Evolutionary conservation across 1,140 invertebrate species (phyloP).

Genomic region (Phthorimaea operculella): DNA sequence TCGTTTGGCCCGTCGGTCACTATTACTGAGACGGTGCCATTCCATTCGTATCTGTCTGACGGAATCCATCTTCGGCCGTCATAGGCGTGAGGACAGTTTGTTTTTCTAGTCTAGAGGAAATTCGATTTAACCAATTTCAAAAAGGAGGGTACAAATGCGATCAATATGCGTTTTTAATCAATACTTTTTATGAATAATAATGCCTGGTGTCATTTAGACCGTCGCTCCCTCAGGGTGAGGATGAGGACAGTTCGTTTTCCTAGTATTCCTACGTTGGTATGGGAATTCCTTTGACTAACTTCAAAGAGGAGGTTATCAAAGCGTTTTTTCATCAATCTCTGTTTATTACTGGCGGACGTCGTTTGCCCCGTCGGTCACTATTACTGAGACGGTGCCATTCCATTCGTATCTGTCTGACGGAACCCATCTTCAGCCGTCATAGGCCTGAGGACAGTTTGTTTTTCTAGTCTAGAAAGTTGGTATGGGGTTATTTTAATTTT

Average conservation of each 20-base stretch:
- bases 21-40: constrained; percentile 57
- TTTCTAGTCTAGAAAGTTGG: constrained; percentile 20
- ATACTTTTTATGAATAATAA: background rate
- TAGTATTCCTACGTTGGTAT: too few relatives aligned
- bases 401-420: constrained; percentile 60
- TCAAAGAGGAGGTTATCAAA: too few relatives aligned
- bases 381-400: constrained; percentile 52
- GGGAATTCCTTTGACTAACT: too few relatives aligned
- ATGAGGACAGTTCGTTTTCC: too few relatives aligned
- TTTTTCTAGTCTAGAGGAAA: constrained; percentile 16
- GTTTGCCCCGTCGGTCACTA: constrained; percentile 35
- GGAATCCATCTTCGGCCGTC: constrained; percentile 46
- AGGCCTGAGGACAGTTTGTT: constrained; percentile 20
- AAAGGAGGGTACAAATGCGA: background rate
- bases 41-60: constrained; percentile 60
- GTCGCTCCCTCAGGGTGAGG: too few relatives aligned
- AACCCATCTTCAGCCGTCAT: constrained; percentile 47
- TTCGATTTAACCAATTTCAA: background rate
- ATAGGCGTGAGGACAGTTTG: constrained; percentile 24
- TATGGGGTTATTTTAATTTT: too few relatives aligned
- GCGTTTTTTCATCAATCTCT: constrained; percentile 70
- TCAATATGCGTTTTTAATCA: background rate
- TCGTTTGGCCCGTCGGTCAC: constrained; percentile 29
- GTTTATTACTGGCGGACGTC: constrained; percentile 62
- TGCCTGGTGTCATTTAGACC: background rate